Percentiles rank a stretch among this genome's conserved stretches.
These are phyloP conservation scores for Chromis chromis DNA, from an alignment of 2,797 vertebrate genomes.

Conservation along the genomic window DNA sequence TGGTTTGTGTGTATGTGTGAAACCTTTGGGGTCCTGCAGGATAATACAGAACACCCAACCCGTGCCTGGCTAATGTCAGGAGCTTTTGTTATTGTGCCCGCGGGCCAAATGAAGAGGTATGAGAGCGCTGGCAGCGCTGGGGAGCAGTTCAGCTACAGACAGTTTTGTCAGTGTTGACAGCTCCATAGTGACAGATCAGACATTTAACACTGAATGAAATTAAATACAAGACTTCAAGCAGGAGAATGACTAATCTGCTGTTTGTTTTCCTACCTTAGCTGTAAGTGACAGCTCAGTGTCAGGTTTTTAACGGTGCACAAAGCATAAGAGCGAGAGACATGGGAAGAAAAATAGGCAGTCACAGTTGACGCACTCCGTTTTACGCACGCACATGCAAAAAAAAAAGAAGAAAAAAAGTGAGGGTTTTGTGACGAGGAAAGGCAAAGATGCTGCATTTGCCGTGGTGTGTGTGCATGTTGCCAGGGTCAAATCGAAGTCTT, in stretches of 20 bases:
- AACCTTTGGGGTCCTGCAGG: slow-evolving; percentile 63
- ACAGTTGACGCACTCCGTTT: slow-evolving; percentile 47
- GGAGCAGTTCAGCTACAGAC: slow-evolving; percentile 66
- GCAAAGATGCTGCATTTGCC: slow-evolving; percentile 61
- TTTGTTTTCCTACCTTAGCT: slow-evolving; percentile 70
- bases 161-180: slow-evolving; percentile 75
- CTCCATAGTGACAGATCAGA: slow-evolving; percentile 72
- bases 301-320: slow-evolving; percentile 50
- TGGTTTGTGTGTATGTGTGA: slow-evolving; percentile 58
- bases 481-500: slow-evolving; percentile 81
- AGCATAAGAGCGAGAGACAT: slow-evolving; percentile 37
- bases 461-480: slow-evolving; percentile 61
- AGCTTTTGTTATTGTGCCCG: slow-evolving; percentile 75
- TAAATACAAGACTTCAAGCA: slow-evolving; percentile 74
- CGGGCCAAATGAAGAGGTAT: slow-evolving; percentile 73
- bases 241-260: slow-evolving; percentile 76
- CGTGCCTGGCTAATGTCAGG: slow-evolving; percentile 76
- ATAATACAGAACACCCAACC: slow-evolving; percentile 68
- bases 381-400: slow-evolving; percentile 17
- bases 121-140: slow-evolving; percentile 65
- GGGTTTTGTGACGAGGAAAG: slow-evolving; percentile 47
- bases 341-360: slow-evolving; percentile 29
- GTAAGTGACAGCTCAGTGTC: slow-evolving; percentile 75
- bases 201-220: slow-evolving; percentile 78
- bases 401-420: neutral